phyloP scores from a whole-genome alignment of 2,113 vertebrate genomes.

The Amia ocellicauda region DNA sequence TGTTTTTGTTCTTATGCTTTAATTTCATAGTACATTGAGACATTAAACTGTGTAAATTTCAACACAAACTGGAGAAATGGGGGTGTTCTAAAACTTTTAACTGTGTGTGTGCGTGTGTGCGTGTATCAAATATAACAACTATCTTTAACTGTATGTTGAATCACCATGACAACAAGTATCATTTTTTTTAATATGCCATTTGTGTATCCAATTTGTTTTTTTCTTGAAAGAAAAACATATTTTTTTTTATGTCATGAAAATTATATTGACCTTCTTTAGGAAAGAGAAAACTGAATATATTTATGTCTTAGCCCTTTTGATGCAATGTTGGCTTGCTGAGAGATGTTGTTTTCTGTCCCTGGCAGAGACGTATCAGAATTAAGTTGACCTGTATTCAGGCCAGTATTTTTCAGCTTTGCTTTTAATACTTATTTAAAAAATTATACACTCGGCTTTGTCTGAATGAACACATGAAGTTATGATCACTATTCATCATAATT shows the following conservation, averaged over 20 bases:
- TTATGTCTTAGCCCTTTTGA: background rate
- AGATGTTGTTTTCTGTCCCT: slow-evolving; percentile 6
- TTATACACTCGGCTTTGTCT: no score
- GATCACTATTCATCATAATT: no score
- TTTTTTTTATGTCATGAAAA: slow-evolving; percentile 17
- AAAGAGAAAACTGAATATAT: slow-evolving; percentile 2
- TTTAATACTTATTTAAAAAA: no score
- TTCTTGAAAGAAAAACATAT: slow-evolving; percentile 8
- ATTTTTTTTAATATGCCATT: slow-evolving; percentile 32
- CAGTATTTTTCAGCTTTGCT: no score
- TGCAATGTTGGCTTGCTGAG: background rate
- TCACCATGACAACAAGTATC: slow-evolving; percentile 46
- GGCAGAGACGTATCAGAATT: background rate
- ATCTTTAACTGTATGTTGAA: slow-evolving; percentile 31
- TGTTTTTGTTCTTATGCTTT: no score
- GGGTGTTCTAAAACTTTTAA: no score
- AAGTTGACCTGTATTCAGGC: background rate
- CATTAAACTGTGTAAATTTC: no score
- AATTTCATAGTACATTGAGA: no score
- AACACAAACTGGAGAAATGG: no score
- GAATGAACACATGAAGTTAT: no score
- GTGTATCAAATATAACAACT: slow-evolving; percentile 30
- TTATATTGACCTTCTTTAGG: slow-evolving; percentile 7
- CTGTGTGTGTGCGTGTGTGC: no score
- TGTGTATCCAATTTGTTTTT: slow-evolving; percentile 32